Percentiles rank a stretch among this genome's conserved stretches.
phyloP scores from a whole-genome alignment of 2,888 invertebrate species.

The Nephrotoma guestfalica region DNA sequence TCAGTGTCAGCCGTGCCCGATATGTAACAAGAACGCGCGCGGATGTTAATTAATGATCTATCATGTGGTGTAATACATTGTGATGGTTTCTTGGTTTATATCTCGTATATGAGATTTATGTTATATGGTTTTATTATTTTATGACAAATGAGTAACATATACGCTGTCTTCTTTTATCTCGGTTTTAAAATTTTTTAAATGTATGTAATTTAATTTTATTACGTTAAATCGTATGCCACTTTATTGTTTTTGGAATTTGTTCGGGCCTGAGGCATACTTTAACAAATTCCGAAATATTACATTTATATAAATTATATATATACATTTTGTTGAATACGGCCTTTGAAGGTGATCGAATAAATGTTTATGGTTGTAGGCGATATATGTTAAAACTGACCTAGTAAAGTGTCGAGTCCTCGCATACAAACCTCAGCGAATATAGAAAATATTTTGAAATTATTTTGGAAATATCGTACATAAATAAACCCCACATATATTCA shows the following conservation, averaged over 20 bases:
- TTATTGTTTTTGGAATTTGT: neutral
- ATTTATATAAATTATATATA: neutral
- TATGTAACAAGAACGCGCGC: neutral
- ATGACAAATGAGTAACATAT: neutral
- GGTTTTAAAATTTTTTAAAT: neutral
- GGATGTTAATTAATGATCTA: neutral
- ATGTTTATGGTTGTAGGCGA: neutral
- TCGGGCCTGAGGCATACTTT: neutral
- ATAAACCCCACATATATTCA: neutral
- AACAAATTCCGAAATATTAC: neutral
- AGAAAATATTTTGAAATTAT: neutral
- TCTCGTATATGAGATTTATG: neutral
- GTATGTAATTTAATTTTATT: neutral
- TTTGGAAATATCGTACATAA: too few species aligned
- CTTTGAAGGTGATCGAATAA: neutral
- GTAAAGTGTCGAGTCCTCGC: neutral
- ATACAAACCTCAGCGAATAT: neutral
- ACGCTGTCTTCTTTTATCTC: neutral
- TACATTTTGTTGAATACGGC: neutral
- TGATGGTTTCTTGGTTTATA: neutral
- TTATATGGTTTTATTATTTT: neutral
- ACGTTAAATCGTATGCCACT: neutral
- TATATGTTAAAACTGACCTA: neutral
- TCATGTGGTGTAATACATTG: neutral
- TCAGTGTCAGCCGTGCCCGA: neutral